These are phyloP conservation scores for Plectus sambesii DNA, from an alignment of 1,140 invertebrate genomes.

Conservation along the genomic window DNA sequence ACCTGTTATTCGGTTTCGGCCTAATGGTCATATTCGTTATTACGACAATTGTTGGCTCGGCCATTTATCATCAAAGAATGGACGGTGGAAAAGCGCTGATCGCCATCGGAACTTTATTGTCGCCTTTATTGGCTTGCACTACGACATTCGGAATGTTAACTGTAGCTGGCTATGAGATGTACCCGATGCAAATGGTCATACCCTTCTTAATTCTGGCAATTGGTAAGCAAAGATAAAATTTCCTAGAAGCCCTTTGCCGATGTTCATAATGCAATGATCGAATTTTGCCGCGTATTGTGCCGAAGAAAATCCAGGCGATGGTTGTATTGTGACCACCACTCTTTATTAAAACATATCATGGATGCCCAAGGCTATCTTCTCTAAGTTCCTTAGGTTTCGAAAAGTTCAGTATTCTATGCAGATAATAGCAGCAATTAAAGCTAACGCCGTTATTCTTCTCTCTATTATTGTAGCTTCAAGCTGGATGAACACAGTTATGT, in stretches of 20 bases:
- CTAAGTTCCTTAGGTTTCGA: too few relatives aligned
- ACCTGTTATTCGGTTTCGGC: conserved; percentile 13
- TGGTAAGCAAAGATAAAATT: too few relatives aligned
- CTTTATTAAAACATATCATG: not conserved
- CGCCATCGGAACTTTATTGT: conserved; percentile 12
- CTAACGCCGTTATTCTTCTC: too few relatives aligned
- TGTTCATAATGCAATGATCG: too few relatives aligned
- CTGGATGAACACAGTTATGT: too few relatives aligned
- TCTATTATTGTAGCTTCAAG: too few relatives aligned
- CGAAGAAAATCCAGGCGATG: too few relatives aligned
- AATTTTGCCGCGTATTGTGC: too few relatives aligned
- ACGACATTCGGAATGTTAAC: conserved; percentile 6
- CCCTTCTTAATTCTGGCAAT: conserved; percentile 8
- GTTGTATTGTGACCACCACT: not conserved
- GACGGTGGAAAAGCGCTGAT: conserved; percentile 3
- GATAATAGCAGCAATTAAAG: too few relatives aligned
- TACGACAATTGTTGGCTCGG: conserved; percentile 6
- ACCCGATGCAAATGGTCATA: conserved; percentile 9
- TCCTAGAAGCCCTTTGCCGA: too few relatives aligned
- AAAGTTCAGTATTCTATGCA: too few relatives aligned
- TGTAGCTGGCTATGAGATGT: conserved; percentile 1
- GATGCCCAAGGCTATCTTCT: too few relatives aligned
- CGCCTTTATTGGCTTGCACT: conserved; percentile 4
- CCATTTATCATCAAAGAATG: not conserved
- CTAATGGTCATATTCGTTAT: conserved; percentile 15